Evolutionary conservation across 2,797 vertebrate genomes (phyloP).

Genomic region (Megalops cyprinoides): DNA sequence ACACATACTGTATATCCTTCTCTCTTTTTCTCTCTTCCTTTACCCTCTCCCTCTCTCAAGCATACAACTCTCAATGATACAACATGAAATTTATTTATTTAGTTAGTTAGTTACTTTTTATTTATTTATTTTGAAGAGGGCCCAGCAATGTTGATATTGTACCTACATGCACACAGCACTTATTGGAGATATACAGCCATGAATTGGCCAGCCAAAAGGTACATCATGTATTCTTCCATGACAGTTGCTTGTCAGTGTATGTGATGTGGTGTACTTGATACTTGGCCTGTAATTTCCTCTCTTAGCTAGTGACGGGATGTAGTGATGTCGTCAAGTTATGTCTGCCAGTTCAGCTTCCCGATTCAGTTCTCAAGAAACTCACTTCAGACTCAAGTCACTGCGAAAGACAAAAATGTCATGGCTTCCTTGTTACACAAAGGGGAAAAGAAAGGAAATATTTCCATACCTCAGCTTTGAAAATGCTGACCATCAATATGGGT

Average conservation of each 20-base stretch:
- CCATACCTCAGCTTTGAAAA: slow-evolving; percentile 6
- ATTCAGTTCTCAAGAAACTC: not conserved
- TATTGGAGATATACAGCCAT: too few relatives aligned
- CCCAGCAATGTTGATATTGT: not conserved
- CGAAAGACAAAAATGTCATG: not conserved
- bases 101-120: too few relatives aligned
- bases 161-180: not conserved
- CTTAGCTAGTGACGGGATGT: not conserved
- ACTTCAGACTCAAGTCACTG: not conserved
- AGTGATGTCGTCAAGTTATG: not conserved
- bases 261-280: not conserved
- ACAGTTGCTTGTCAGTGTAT: not conserved
- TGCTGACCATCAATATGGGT: not conserved
- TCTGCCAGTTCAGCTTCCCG: not conserved
- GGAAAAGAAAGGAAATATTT: not conserved
- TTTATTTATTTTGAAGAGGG: not conserved
- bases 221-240: too few relatives aligned
- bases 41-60: too few relatives aligned
- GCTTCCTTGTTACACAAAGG: not conserved
- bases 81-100: too few relatives aligned
- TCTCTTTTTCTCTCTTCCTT: too few relatives aligned
- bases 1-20: too few relatives aligned
- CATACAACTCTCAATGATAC: not conserved
- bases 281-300: not conserved
- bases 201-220: too few relatives aligned